These are phyloP conservation scores for Cephalopachus bancanus DNA, from an alignment of 2,797 vertebrate genomes.

Conservation along the genomic window DNA sequence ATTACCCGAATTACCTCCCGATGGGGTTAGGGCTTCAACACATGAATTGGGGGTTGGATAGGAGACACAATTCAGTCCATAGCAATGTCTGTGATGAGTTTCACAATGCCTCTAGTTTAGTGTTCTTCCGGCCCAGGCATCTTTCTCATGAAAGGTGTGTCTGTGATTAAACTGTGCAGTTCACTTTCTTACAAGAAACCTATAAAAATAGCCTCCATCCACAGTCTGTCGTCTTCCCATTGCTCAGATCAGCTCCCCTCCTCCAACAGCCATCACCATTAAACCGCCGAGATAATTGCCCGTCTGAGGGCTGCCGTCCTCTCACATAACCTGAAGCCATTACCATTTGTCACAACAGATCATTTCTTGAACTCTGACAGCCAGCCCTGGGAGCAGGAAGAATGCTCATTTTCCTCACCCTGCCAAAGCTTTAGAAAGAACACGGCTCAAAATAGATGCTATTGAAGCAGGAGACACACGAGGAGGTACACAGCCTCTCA, in stretches of 20 bases:
- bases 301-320: background rate
- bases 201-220: slow-evolving; percentile 59
- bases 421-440: slow-evolving; percentile 68
- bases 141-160: background rate
- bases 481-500: slow-evolving; percentile 61
- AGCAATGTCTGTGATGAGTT: background rate
- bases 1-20: slow-evolving; percentile 13
- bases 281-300: slow-evolving; percentile 58
- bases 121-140: background rate
- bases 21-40: background rate
- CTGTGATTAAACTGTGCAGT: slow-evolving; percentile 45
- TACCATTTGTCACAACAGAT: slow-evolving; percentile 72
- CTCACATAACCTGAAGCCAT: slow-evolving; percentile 75
- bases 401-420: slow-evolving; percentile 78
- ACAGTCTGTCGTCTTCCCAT: slow-evolving; percentile 26
- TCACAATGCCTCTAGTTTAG: background rate
- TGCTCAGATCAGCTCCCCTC: background rate
- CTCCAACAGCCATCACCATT: background rate
- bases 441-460: slow-evolving; percentile 79
- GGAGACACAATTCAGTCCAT: background rate
- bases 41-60: background rate
- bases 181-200: slow-evolving; percentile 63
- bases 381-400: slow-evolving; percentile 73
- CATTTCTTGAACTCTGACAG: slow-evolving; percentile 69
- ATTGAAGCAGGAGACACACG: slow-evolving; percentile 66